Conservation (phyloP, 2,797 vertebrate genomes). For the Macroramphosus scolopax region DNA sequence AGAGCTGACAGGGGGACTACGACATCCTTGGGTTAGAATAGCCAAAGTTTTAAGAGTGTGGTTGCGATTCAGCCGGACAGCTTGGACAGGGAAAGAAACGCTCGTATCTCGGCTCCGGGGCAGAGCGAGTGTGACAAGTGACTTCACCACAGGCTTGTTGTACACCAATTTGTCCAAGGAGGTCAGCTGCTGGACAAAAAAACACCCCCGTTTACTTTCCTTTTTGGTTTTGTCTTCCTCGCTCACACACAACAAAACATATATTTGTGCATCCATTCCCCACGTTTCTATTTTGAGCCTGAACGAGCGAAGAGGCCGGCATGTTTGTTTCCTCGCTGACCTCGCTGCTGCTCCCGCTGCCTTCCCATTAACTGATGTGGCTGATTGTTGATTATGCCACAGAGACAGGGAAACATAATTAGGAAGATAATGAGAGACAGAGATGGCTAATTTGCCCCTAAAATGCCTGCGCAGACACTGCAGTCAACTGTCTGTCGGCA, state of each 20-base stretch:
- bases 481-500: constrained; percentile 45
- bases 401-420: constrained; percentile 71
- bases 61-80: constrained; percentile 23
- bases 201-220: constrained; percentile 4
- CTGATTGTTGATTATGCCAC: constrained; percentile 76
- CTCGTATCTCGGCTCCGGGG: constrained; percentile 45
- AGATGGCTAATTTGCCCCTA: constrained; percentile 71
- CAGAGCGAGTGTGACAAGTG: constrained; percentile 32
- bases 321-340: constrained; percentile 45
- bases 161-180: constrained; percentile 51
- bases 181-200: constrained; percentile 27
- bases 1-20: constrained; percentile 38
- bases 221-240: neutral
- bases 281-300: constrained; percentile 11
- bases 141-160: constrained; percentile 40
- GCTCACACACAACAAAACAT: neutral
- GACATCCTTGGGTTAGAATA: constrained; percentile 50
- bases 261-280: neutral
- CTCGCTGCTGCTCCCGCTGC: constrained; percentile 55
- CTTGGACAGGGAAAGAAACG: constrained; percentile 19
- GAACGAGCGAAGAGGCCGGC: constrained; percentile 15
- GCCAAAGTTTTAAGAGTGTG: constrained; percentile 34
- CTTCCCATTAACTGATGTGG: constrained; percentile 68
- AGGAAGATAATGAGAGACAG: constrained; percentile 73
- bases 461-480: constrained; percentile 62